Base-by-base conservation (phyloP, 2,888 invertebrate genomes). In the Taenaris catops region DNA sequence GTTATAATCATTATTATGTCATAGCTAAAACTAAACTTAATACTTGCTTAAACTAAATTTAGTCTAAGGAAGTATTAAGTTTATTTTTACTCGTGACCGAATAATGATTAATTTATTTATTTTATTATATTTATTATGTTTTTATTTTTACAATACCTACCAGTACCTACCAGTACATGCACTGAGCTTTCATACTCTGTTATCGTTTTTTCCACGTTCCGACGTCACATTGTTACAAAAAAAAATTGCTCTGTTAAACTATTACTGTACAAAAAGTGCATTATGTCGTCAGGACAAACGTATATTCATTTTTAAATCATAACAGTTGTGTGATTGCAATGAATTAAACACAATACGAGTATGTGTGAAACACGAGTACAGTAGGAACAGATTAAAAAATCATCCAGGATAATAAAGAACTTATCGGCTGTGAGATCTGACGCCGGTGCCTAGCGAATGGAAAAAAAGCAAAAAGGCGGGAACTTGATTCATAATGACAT, bases 391-490 rank as follows among this genome's bases (percentile, higher is more conserved):
- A 80, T 80, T 78, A 81, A 79, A 80, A 81, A 78, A 79, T 79
- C 78, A 79, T 80, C 73, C 76, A 76, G 79, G 74, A 80, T 80
- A 80, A 81, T 83, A 80, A 80, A 78, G 76, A 70, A 65, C 62
- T 81, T 81, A 83, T 83, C 81, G 65, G 63, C 71, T 76, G 73
- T 71, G 76, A 74, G 78, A 83, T 83, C 81, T 76, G 70, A 76
- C 65, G 74, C 72, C 69, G 52, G 63, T 79, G 78, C 68, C 74
- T 67, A 69, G 65, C 63, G 67, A 71, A 69, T 67, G 63, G 57
- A 69, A 73, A 29, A 72, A 72, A 67, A 61, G 55, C 56, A 73
- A 78, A 79, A 81, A 73, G 69, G 79, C 76, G 76, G 75, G 75
- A 75, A 72, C 80, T 79, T 73, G 76, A 80, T 80, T 79, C 78